Conservation (phyloP, 2,888 invertebrate species). For the Lasioglossum pauxillum region DNA sequence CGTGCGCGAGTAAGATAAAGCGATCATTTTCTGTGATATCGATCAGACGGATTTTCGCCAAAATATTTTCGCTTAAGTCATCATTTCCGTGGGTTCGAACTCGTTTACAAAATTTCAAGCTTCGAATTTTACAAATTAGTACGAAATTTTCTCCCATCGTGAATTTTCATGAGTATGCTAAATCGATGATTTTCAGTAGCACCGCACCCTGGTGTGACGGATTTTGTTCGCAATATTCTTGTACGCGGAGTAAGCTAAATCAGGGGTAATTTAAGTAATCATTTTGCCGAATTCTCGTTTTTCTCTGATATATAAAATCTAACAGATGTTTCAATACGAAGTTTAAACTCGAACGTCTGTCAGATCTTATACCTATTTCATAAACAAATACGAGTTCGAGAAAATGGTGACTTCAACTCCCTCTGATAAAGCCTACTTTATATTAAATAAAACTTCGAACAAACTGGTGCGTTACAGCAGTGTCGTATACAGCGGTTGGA, state of each 20-base stretch:
- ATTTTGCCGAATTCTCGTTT: neutral
- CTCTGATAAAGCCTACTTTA: no score
- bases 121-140: neutral
- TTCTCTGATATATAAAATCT: neutral
- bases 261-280: neutral
- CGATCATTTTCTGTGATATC: neutral
- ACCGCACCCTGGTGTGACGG: neutral
- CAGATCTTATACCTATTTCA: no score
- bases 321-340: no score
- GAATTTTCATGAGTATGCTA: neutral
- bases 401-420: no score
- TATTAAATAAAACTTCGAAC: neutral
- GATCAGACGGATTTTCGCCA: neutral
- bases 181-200: neutral
- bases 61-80: neutral
- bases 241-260: neutral
- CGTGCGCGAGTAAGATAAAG: no score
- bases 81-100: neutral
- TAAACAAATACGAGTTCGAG: no score
- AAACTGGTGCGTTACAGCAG: no score
- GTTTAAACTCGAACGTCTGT: no score
- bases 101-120: neutral
- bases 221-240: neutral
- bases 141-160: no score
- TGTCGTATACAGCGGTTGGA: no score